phyloP scores from a whole-genome alignment of 2,797 vertebrate species.

The Bradypus variegatus region DNA sequence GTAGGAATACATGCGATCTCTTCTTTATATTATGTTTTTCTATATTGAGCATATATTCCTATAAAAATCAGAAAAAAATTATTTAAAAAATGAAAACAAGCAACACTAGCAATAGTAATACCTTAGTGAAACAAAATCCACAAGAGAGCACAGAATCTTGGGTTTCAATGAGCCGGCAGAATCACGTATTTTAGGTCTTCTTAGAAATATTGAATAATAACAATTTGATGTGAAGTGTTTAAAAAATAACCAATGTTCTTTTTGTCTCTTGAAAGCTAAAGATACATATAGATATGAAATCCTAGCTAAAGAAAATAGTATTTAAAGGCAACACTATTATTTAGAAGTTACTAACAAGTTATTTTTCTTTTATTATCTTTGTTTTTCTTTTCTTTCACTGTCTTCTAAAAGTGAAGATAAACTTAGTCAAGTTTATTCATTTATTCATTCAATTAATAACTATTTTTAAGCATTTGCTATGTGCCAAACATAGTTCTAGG shows the following conservation, averaged over 20 bases:
- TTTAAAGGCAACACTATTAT: background rate
- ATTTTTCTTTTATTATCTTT: background rate
- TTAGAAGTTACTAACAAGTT: background rate
- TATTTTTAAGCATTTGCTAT: background rate
- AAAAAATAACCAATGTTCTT: background rate
- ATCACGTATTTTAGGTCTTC: background rate
- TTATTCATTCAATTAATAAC: background rate
- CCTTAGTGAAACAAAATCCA: background rate
- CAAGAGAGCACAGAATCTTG: background rate
- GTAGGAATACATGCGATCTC: background rate
- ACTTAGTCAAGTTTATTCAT: background rate
- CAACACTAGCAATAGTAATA: background rate
- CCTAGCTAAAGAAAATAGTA: background rate
- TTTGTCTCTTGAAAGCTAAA: background rate
- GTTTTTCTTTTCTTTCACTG: background rate
- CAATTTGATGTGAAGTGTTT: background rate
- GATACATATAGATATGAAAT: background rate
- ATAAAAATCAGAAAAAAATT: background rate
- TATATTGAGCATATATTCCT: background rate
- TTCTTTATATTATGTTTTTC: slow-evolving; percentile 16
- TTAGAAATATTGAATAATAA: background rate
- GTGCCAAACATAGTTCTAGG: background rate
- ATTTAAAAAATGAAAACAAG: background rate
- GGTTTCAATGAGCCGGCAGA: background rate
- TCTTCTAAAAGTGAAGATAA: background rate